Conservation (phyloP, 2,113 vertebrate genomes). For the Sapayoa aenigma region DNA sequence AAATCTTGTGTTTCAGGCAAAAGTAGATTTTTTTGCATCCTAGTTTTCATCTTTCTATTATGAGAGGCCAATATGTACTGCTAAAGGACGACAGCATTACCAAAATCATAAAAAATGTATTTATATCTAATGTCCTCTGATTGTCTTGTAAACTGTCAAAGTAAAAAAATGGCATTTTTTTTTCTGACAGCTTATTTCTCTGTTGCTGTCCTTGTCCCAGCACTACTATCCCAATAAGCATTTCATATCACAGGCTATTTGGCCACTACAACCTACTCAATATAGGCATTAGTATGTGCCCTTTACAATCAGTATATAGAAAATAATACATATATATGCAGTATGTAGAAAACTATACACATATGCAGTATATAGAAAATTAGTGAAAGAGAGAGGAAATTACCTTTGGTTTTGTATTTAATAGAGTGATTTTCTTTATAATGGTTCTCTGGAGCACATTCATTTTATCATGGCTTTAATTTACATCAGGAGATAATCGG, state of each 20-base stretch:
- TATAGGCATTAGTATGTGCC: neutral
- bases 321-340: neutral
- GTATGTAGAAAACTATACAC: neutral
- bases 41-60: neutral
- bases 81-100: neutral
- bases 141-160: neutral
- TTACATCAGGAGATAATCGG: conserved; percentile 19
- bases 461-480: conserved; percentile 51
- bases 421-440: conserved; percentile 27
- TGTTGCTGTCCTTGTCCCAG: neutral
- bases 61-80: neutral
- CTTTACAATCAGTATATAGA: neutral
- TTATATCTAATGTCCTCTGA: neutral
- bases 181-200: neutral
- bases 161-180: neutral
- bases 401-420: conserved; percentile 6
- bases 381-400: conserved; percentile 17
- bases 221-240: neutral
- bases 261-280: neutral
- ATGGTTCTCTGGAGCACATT: neutral
- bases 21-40: neutral
- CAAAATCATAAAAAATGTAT: neutral
- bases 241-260: neutral
- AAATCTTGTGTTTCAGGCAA: neutral
- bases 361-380: neutral